Conservation (phyloP, 2,888 invertebrate species). For the Pristionchus japonicus region DNA sequence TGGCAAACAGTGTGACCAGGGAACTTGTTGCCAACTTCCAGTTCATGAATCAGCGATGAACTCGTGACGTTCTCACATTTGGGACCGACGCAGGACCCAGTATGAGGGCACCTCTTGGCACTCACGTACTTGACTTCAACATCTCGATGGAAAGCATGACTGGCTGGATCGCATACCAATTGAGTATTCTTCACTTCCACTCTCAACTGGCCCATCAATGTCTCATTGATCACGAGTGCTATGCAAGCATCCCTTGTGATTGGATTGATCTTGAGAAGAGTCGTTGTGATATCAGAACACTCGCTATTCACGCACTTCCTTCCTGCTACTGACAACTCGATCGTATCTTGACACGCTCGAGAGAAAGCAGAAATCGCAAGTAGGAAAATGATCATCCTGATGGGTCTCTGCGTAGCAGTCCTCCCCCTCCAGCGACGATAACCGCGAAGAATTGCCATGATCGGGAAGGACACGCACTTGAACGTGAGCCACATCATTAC, state of each 20-base stretch:
- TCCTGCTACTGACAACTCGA: background rate
- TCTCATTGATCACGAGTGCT: background rate
- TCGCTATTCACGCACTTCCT: background rate
- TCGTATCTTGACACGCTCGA: background rate
- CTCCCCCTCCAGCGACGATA: background rate
- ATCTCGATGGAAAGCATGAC: background rate
- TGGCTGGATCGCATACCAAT: background rate
- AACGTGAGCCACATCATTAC: too few relatives aligned
- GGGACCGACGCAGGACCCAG: background rate
- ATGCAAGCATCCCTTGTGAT: background rate
- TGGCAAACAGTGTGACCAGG: constrained; percentile 6
- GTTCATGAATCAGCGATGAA: background rate
- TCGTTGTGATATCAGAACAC: background rate
- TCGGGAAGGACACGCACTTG: background rate
- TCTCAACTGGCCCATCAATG: background rate
- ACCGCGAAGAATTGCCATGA: background rate
- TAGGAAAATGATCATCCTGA: background rate
- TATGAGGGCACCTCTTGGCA: background rate
- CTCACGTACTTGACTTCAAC: background rate
- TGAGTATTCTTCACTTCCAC: background rate
- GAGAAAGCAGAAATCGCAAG: background rate
- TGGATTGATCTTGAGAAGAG: background rate
- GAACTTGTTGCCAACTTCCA: background rate
- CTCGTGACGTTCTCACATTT: background rate
- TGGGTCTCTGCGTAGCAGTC: background rate